Percentiles rank a stretch among this genome's conserved stretches.
These are phyloP conservation scores for Probosciger aterrimus DNA, from an alignment of 2,113 vertebrate species.

Conservation along the genomic window DNA sequence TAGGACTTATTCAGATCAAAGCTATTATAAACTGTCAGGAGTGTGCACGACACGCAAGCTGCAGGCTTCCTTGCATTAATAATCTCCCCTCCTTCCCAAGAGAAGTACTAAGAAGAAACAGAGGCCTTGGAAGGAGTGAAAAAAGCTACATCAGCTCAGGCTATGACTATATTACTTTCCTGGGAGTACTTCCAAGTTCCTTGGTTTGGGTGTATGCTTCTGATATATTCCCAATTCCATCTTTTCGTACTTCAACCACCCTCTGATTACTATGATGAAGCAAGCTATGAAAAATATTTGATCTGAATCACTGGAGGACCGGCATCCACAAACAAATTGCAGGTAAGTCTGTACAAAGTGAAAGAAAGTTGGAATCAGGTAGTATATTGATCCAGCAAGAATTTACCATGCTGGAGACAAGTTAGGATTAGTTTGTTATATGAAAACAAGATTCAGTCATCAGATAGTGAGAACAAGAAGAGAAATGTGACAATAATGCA, in stretches of 20 bases:
- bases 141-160: not conserved
- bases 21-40: not conserved
- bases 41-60: constrained; percentile 2
- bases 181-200: not conserved
- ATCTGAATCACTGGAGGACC: not conserved
- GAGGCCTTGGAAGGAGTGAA: not conserved
- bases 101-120: not conserved
- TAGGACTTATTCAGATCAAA: constrained; percentile 11
- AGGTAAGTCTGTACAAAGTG: not conserved
- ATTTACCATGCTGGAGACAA: not conserved
- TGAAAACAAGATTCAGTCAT: not conserved
- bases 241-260: not conserved
- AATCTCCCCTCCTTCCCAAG: not conserved
- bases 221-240: not conserved
- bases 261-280: not conserved
- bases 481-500: not conserved
- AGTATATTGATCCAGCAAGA: not conserved
- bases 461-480: not conserved
- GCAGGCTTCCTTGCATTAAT: not conserved
- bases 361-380: not conserved
- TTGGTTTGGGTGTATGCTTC: not conserved
- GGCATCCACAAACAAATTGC: not conserved
- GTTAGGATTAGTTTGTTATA: not conserved
- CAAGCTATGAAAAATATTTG: not conserved
- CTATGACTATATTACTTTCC: not conserved